phyloP scores from a whole-genome alignment of 2,797 vertebrate species.

The Hafferia zeledoni region DNA sequence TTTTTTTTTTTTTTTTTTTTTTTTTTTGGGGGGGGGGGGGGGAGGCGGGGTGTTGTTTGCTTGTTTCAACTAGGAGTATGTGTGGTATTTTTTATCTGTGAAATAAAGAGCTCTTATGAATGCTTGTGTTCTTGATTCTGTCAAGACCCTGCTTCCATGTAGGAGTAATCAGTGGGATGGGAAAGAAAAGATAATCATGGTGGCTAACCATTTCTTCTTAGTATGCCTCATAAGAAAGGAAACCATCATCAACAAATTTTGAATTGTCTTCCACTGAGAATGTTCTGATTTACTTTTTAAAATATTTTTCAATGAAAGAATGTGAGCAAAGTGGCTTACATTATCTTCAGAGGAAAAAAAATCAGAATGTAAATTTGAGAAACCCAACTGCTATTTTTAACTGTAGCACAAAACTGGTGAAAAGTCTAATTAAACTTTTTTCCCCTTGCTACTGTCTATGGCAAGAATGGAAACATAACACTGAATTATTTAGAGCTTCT shows the following conservation, averaged over 20 bases:
- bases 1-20: background rate
- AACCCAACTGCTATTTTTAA: background rate
- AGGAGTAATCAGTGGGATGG: background rate
- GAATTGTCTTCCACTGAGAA: background rate
- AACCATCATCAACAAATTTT: background rate
- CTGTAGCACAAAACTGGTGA: background rate
- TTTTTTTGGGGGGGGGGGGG: background rate
- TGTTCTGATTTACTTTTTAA: background rate
- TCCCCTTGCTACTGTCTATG: background rate
- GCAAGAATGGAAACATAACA: background rate
- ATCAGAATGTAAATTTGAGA: background rate
- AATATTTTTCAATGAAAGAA: background rate
- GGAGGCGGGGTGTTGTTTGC: background rate
- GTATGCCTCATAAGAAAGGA: background rate
- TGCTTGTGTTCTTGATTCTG: background rate
- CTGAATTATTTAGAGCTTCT: slow-evolving; percentile 10
- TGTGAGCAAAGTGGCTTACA: background rate
- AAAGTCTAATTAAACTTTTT: background rate
- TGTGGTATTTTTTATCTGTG: background rate
- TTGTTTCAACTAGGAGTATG: background rate
- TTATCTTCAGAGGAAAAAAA: background rate
- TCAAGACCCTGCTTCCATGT: background rate
- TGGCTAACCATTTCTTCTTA: background rate
- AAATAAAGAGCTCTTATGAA: background rate
- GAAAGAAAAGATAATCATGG: background rate